Base-by-base conservation (phyloP, 1,140 invertebrate genomes). In the Drosophila pachea region DNA sequence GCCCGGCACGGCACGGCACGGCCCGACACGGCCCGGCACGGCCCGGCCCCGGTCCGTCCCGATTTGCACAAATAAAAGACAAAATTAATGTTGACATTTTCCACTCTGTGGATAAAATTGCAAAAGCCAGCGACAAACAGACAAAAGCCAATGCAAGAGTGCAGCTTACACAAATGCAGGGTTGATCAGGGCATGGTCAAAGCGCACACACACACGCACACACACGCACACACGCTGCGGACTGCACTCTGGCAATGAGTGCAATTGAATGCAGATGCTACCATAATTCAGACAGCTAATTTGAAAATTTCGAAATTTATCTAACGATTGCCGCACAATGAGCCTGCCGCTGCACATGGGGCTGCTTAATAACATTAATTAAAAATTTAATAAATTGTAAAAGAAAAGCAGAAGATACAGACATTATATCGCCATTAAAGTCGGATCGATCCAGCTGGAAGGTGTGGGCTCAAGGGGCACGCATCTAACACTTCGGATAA, bases 11-110 rank as follows among this genome's bases (percentile, higher is more conserved):
- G 22, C 22, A n/a, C n/a, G 22, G 22, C 22, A 22, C 22, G 22
- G 22, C 22, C 1, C 22, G 22, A 3, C 22, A 1, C 22, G 22
- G 22, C 22, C 22, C 22, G 22, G 22, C 22, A 1, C 22, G 22
- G 22, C 22, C 3, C 22, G 22, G 22, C 22, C 22, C 22, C 22
- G 22, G 22, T 22, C 22, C 22, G 22, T 22, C 22, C 22, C 76
- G 69, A 73, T 59, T 73, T 73, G 65, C 67, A 65, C 61, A 69
- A 65, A 69, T 69, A 69, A 65, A 78, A 76, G 76, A 77, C 84
- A 79, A 81, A 88, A 87, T 87, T 88, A 87, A 87, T 87, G 84
- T 88, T 88, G 84, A 86, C 74, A 81, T 87, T 87, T 86, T 87
- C 79, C 84, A 81, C 86, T 78, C 79, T 67, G 66, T 82, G 76